phyloP scores from a whole-genome alignment of 2,888 invertebrate genomes.

The Bugulina stolonifera region DNA sequence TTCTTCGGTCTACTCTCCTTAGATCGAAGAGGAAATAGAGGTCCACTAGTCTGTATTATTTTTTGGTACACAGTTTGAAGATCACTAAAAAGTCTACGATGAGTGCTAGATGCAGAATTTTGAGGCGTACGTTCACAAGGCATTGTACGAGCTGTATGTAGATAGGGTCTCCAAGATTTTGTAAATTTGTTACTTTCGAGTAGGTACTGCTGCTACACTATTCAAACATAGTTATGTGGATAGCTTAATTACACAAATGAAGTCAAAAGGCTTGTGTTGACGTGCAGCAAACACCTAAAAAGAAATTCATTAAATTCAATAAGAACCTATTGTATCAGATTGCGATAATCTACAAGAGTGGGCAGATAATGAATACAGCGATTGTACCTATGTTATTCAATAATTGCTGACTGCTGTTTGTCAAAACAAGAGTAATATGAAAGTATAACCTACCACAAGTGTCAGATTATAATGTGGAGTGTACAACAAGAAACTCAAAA shows the following conservation, averaged over 20 bases:
- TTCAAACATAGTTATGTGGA: neutral
- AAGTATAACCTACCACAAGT: neutral
- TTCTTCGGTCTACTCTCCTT: constrained; percentile 7
- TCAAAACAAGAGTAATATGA: neutral
- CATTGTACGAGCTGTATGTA: neutral
- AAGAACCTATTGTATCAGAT: neutral
- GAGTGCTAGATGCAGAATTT: constrained; percentile 19
- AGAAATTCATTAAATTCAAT: neutral
- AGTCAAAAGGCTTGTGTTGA: neutral
- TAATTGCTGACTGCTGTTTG: neutral
- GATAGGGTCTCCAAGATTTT: neutral
- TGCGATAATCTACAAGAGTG: neutral
- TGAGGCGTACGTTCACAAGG: neutral
- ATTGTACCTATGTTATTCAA: neutral
- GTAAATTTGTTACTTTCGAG: neutral
- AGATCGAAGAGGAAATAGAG: neutral
- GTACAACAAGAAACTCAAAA: neutral
- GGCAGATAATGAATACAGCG: neutral
- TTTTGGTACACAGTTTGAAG: constrained; percentile 19
- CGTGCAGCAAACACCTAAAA: constrained; percentile 8
- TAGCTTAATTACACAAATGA: constrained; percentile 6
- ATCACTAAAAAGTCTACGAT: neutral
- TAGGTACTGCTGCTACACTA: neutral
- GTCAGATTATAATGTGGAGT: neutral
- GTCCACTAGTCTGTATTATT: constrained; percentile 18